Evolutionary conservation across 2,113 vertebrate genomes (phyloP), one percentile per base, ranked within the genome.

Genomic region (Propithecus coquereli): DNA sequence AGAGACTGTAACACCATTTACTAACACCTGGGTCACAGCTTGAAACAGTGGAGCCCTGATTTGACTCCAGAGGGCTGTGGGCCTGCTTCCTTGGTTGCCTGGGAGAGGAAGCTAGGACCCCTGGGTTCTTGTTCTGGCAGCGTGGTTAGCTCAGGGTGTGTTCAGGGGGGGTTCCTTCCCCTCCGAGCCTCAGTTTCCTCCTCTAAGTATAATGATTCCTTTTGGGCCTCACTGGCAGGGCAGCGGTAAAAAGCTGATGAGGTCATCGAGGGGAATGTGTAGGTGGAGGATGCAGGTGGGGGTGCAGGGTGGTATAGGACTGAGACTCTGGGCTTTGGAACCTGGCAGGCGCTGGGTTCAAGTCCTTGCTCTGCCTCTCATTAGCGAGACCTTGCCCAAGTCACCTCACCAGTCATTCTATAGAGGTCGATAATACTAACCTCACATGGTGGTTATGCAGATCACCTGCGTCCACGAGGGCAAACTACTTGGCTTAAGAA

Each of bases 181-280:
- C 40, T 34, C 45, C 37, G 23, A 93, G 57, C 52, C 63, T 66
- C 59, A 6, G 37, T 85, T 79, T 37, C 37, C 32, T 54, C 18
- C 50, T 37, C 13, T n/a, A 34, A 84, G 40, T 17, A 47, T 82
- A 52, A 45, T 40, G 30, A 34, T 16, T 18, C 22, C 5, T 43
- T 25, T 27, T 8, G 18, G 47, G 68, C 59, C 90, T 70, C 3
- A 10, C 3, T 10, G 17, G 34, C 22, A 22, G 70, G 88, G 7
- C 50, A 2, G 0, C 2, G 22, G 47, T 1, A 7, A 22, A 7
- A 50, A 12, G 23, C 3, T 73, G 59, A 0, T 18, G 61, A 47
- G 30, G 37, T 27, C 32, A 16, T 2, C 27, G 27, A 32, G 27
- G 37, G 34, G 61, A 73, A 32, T 0, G 0, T 47, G 2, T n/a